phyloP scores from a whole-genome alignment of 2,113 vertebrate genomes.

The Gallinago media region DNA sequence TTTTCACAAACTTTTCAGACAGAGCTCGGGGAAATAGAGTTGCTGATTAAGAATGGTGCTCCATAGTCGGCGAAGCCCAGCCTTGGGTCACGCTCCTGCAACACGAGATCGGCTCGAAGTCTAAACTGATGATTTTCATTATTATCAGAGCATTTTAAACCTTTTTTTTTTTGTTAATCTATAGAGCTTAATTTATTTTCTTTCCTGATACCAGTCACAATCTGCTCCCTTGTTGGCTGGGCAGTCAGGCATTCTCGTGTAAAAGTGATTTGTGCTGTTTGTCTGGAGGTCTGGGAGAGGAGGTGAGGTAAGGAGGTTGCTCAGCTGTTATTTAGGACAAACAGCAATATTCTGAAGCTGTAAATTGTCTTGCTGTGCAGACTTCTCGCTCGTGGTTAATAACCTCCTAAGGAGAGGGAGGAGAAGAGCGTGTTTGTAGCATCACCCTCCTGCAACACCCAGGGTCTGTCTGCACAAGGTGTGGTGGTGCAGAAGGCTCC shows the following conservation, averaged over 20 bases:
- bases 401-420: background rate
- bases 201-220: background rate
- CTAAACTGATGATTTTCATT: background rate
- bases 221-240: background rate
- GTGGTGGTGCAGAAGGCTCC: accelerated
- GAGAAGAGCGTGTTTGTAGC: background rate
- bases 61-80: background rate
- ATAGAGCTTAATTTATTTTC: background rate
- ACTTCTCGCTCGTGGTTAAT: background rate
- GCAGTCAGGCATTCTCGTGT: background rate
- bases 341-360: accelerated
- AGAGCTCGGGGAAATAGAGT: background rate
- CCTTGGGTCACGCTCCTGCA: background rate
- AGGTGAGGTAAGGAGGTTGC: background rate
- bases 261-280: background rate
- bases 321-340: background rate
- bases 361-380: background rate
- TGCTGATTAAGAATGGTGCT: background rate
- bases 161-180: background rate
- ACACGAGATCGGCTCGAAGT: background rate
- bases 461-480: accelerated
- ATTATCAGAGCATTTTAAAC: background rate
- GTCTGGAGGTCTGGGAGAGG: background rate
- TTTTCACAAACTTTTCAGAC: background rate
- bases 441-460: background rate